Evolutionary conservation across 2,113 vertebrate genomes (phyloP), one percentile per base, ranked within the genome.

Genomic region (Aldabrachelys gigantea): DNA sequence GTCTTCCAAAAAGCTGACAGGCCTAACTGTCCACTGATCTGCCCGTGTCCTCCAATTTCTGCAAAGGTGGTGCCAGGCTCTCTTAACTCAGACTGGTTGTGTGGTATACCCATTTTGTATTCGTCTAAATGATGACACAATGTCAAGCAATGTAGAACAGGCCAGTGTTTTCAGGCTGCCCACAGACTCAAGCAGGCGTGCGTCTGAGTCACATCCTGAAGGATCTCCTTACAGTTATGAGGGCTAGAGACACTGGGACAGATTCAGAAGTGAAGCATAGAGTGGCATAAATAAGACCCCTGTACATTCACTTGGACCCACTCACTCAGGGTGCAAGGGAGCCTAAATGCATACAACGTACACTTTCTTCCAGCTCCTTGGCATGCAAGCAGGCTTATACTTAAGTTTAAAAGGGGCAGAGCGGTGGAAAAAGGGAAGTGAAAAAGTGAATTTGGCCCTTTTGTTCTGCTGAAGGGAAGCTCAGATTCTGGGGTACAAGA

Each of bases 331-430:
- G 1, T 0, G 19, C 50, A 85, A 53, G 80, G 22, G 85, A 86
- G 44, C 19, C 88, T n/a, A 85, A 57, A 53, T 80, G 91, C 89
- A n/a, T 65, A 96, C 79, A 59, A 82, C 69, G 65, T 29, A 82
- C 8, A 3, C 17, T 4, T 24, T 57, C 54, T 59, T 75, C 25
- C 50, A 92, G 81, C 1, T 52, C 50, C 65, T 65, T 81, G 85
- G 89, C 75, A 69, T 12, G 84, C 44, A 72, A 85, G 65, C 50
- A 87, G 84, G 80, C 56, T 93, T 3, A 56, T 24, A 75, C 27
- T 29, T 29, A 3, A 27, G 57, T 59, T 59, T 31, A 29, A 59
- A 59, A 59, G 57, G 57, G 27, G 57, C 5, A 59, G 10, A 52
- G 25, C 10, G 56, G 56, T 35, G 8, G 47, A 83, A 91, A 69